Evolutionary conservation across 2,113 vertebrate genomes (phyloP).

Genomic region (Gymnobelideus leadbeateri): DNA sequence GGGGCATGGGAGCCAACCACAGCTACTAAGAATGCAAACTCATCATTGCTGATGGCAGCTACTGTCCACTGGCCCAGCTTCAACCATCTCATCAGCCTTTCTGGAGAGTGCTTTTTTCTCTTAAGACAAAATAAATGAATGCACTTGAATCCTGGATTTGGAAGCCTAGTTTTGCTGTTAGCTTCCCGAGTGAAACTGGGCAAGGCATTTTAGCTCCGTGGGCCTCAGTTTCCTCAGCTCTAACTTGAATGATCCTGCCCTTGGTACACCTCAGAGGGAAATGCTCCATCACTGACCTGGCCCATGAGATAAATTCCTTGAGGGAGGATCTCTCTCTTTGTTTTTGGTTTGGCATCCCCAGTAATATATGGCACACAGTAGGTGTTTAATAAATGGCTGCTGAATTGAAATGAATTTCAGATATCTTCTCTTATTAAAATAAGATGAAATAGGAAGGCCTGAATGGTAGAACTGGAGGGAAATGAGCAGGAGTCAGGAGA

Average conservation of each 20-base stretch:
- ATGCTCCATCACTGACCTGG: not conserved
- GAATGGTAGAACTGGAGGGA: not conserved
- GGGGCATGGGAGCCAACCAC: not conserved
- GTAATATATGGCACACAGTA: not conserved
- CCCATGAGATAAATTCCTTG: not conserved
- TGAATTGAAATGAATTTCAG: slow-evolving; percentile 29
- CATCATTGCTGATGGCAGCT: no score
- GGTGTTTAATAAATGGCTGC: not conserved
- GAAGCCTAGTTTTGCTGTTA: not conserved
- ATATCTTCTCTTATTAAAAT: not conserved
- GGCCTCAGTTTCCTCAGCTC: not conserved
- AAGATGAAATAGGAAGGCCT: slow-evolving; percentile 12
- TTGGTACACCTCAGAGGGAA: not conserved
- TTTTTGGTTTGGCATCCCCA: not conserved
- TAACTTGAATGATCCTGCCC: not conserved
- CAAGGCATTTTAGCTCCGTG: not conserved
- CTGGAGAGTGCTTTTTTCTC: no score
- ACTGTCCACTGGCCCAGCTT: not conserved
- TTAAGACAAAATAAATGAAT: not conserved
- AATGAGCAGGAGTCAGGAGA: not conserved
- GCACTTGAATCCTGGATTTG: not conserved
- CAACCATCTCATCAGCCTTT: not conserved
- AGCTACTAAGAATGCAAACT: no score
- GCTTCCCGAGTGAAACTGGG: not conserved
- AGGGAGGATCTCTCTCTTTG: not conserved